Evolutionary conservation across 2,113 vertebrate species (phyloP), one percentile per base, ranked within the genome.

Genomic region (Lepus europaeus): DNA sequence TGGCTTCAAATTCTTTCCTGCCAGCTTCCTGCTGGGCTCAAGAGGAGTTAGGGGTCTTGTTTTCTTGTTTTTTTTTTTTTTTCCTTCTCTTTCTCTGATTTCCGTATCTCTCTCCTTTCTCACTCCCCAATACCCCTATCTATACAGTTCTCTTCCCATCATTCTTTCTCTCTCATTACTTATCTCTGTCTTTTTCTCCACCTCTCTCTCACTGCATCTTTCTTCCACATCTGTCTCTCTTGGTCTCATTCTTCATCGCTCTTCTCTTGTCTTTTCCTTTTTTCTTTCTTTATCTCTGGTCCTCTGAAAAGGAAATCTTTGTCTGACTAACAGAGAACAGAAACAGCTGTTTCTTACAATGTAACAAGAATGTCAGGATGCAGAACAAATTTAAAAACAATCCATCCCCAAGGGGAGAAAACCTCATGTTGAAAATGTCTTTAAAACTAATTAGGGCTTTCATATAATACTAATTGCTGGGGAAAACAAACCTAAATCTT

Each of bases 1-100:
- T 98, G 97, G 97, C 97, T 98, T 98, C 95, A 96, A 98, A 98
- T 98, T 98, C 98, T 98, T 98, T 98, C 98, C 98, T 98, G 98
- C 98, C 98, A 98, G 97, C 97, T 98, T 97, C 99, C 98, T 98
- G 98, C 99, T 98, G 98, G 97, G 98, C 98, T 97, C 98, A 98
- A 98, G 92, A 98, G 98, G 98, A 98, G 97, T 45, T 94, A 97
- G 82, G 76, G 97, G 96, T 96, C 92, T 72, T 78, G 97, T 80
- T 97, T 97, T 93, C 91, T 83, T 96, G 83, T 80, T 93, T 95
- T 97, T 90, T 91, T 91, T 95, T 78, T 78, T 91, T 96, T 33
- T 78, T 78, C 64, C 66, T 94, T 59, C 56, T 59, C 12, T 16
- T 36, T 36, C 36, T 36, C 36, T 36, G 36, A 36, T 36, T 36